These are phyloP conservation scores for Caenorhabditis latens DNA, from an alignment of 1,140 invertebrate genomes.

Conservation along the genomic window DNA sequence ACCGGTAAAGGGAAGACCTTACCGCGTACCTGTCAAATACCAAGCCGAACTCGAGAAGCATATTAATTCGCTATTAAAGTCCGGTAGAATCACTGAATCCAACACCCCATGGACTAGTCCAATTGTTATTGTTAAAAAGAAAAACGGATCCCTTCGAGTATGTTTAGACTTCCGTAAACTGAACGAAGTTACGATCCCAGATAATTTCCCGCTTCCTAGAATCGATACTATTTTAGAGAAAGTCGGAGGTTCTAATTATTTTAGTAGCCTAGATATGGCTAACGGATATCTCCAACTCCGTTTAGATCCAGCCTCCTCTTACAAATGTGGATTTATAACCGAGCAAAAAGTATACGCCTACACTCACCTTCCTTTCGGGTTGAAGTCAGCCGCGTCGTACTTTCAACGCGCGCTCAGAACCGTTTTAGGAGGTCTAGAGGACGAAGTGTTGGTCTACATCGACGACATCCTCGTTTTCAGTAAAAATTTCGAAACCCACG, in stretches of 20 bases:
- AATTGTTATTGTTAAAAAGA: slow-evolving; percentile 80
- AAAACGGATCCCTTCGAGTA: slow-evolving; percentile 78
- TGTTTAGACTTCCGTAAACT: slow-evolving; percentile 79
- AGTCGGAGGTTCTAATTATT: slow-evolving; percentile 78
- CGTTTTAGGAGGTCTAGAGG: slow-evolving; percentile 71
- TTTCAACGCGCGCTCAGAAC: slow-evolving; percentile 79
- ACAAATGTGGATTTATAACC: slow-evolving; percentile 63
- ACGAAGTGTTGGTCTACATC: slow-evolving; percentile 78
- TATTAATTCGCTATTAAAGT: neutral
- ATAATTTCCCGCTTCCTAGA: slow-evolving; percentile 80
- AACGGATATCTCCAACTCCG: slow-evolving; percentile 80
- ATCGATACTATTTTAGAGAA: slow-evolving; percentile 79
- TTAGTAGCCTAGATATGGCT: slow-evolving; percentile 79
- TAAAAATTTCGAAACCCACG: slow-evolving; percentile 78
- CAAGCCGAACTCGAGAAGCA: slow-evolving; percentile 21
- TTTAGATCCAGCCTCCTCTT: slow-evolving; percentile 62
- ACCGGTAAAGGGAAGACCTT: neutral
- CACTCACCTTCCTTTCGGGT: slow-evolving; percentile 79
- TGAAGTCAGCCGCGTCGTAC: slow-evolving; percentile 78
- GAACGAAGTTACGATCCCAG: slow-evolving; percentile 78
- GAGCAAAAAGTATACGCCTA: slow-evolving; percentile 78
- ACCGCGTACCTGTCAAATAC: neutral
- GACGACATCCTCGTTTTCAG: slow-evolving; percentile 80
- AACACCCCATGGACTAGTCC: slow-evolving; percentile 79
- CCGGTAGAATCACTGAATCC: slow-evolving; percentile 56